Evolutionary conservation across 2,113 vertebrate genomes (phyloP).

Genomic region (Leptosomus discolor): DNA sequence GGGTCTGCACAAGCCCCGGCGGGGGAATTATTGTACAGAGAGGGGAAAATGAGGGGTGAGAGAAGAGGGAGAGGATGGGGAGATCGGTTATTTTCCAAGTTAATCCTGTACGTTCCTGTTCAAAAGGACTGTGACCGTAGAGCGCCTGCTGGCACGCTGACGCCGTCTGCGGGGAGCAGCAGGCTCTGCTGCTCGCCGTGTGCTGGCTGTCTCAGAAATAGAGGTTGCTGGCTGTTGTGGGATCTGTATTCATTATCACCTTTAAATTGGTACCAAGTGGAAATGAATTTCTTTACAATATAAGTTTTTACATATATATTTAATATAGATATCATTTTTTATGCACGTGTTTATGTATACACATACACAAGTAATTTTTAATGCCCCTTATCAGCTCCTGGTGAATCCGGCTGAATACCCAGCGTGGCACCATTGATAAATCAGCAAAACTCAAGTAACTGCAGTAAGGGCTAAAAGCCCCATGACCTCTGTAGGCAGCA

Average conservation of each 20-base stretch:
- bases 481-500: not conserved
- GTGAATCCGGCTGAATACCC: not conserved
- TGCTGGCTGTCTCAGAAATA: not conserved
- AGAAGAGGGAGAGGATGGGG: not conserved
- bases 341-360: rapidly evolving
- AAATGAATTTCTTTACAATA: not conserved
- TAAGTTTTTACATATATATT: not conserved
- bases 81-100: not conserved
- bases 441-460: not conserved
- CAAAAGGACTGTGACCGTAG: not conserved
- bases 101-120: not conserved
- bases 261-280: not conserved
- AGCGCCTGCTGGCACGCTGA: not conserved
- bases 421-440: rapidly evolving
- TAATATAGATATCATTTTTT: not conserved
- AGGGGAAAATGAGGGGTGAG: not conserved
- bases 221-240: not conserved
- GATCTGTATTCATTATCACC: not conserved
- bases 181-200: not conserved
- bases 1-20: not conserved
- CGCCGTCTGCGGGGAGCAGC: not conserved
- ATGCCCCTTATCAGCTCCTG: not conserved
- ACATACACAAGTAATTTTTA: not conserved
- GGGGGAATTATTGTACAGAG: rapidly evolving
- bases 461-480: not conserved